Conservation (phyloP, 2,113 vertebrate genomes). For the Lycaon pictus region DNA sequence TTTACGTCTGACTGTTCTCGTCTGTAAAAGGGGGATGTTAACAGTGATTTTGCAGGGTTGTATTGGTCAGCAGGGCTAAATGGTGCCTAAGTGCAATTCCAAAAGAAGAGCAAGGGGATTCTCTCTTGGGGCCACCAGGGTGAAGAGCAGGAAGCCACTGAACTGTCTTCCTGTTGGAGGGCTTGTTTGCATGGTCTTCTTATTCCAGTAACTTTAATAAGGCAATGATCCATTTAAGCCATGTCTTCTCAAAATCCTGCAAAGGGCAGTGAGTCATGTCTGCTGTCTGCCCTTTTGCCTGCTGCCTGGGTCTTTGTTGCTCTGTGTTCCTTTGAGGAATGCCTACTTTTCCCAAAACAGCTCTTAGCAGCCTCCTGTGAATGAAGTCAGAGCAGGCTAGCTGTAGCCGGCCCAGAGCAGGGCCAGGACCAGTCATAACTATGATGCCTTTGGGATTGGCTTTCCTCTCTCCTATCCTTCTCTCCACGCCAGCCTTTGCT, state of each 20-base stretch:
- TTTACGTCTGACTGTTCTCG: neutral
- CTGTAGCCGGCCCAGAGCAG: neutral
- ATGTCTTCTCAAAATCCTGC: neutral
- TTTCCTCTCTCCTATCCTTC: neutral
- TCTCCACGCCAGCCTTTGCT: neutral
- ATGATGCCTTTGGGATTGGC: neutral
- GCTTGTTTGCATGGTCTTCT: neutral
- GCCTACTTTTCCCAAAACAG: neutral
- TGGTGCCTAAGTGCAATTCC: neutral
- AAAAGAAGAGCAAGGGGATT: neutral
- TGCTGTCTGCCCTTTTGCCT: neutral
- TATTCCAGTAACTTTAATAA: neutral
- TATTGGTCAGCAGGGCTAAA: neutral
- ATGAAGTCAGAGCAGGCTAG: neutral
- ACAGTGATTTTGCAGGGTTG: neutral
- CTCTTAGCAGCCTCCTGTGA: neutral
- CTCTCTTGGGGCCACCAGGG: neutral
- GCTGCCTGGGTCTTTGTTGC: neutral
- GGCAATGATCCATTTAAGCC: neutral
- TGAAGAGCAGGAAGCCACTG: neutral
- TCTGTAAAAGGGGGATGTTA: neutral
- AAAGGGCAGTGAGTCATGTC: neutral
- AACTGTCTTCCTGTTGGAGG: neutral
- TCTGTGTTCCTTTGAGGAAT: constrained; percentile 9
- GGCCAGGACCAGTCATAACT: neutral